Conservation (phyloP, 92 coral and sea anemone species). For the Palythoa grandiflora region DNA sequence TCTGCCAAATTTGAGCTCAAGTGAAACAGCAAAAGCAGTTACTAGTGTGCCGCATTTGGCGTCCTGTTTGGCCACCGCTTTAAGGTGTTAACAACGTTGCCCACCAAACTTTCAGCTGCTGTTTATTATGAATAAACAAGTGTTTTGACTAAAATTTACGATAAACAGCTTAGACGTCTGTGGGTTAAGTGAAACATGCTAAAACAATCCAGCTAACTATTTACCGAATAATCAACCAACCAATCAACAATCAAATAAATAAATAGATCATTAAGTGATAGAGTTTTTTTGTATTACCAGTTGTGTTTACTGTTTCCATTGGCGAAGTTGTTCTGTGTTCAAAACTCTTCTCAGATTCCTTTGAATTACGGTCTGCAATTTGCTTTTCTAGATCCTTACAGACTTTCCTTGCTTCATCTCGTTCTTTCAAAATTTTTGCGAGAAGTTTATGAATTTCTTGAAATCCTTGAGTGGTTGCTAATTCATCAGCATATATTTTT, state of each 20-base stretch:
- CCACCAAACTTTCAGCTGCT: too few relatives aligned
- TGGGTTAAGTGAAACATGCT: too few relatives aligned
- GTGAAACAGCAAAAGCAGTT: too few relatives aligned
- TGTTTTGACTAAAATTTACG: too few relatives aligned
- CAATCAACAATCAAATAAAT: not conserved
- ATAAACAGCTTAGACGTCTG: too few relatives aligned
- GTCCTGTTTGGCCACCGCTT: too few relatives aligned
- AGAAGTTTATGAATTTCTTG: constrained; percentile 27
- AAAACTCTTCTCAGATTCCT: not conserved
- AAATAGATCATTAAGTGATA: not conserved
- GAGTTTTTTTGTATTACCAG: not conserved
- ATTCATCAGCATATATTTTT: constrained; percentile 9
- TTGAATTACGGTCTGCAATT: not conserved
- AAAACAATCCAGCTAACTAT: too few relatives aligned
- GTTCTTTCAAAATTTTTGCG: constrained; percentile 44
- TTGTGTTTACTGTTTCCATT: not conserved
- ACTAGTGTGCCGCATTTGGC: too few relatives aligned
- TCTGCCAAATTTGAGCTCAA: too few relatives aligned
- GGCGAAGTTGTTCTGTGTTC: constrained; percentile 29
- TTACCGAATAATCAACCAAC: not conserved
- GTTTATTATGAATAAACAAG: too few relatives aligned
- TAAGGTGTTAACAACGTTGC: too few relatives aligned
- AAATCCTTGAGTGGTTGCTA: constrained; percentile 21
- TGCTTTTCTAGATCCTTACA: constrained; percentile 48
- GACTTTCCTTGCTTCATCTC: constrained; percentile 43